A percentile compares a stretch with the other conserved stretches of the same genome.
These are phyloP conservation scores for Scalopus aquaticus DNA, from an alignment of 2,113 vertebrate genomes.

Conservation along the genomic window DNA sequence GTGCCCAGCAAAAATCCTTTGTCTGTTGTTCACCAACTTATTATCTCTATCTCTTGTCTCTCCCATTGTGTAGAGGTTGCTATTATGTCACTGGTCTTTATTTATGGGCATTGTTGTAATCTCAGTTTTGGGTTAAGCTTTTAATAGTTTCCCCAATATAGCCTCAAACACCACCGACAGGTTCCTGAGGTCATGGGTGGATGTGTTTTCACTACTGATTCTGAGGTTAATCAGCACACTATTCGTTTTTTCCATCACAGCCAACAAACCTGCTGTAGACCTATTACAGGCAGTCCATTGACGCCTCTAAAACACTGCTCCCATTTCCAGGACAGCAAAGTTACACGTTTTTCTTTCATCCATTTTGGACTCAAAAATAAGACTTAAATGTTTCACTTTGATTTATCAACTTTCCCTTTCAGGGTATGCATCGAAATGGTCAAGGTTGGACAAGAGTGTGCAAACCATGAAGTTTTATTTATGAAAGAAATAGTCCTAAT, in stretches of 20 bases:
- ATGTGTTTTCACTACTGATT: neutral
- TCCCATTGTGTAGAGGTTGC: neutral
- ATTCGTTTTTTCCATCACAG: conserved; percentile 11
- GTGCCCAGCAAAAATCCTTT: conserved; percentile 19
- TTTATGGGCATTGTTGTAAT: neutral
- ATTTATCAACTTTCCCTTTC: conserved; percentile 37
- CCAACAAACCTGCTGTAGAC: neutral
- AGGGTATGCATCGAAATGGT: neutral
- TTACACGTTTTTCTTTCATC: conserved; percentile 13
- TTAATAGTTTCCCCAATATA: neutral
- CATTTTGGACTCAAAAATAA: conserved; percentile 34
- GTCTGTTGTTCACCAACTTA: neutral
- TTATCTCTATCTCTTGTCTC: neutral
- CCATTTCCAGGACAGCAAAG: neutral
- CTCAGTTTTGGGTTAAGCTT: neutral
- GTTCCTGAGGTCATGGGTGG: neutral
- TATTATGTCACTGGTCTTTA: neutral
- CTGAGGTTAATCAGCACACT: neutral
- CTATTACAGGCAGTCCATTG: neutral
- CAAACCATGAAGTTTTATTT: neutral
- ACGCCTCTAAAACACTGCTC: neutral
- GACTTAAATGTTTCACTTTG: conserved; percentile 43
- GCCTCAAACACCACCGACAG: neutral
- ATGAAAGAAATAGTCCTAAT: neutral
- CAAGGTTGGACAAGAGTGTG: neutral